Base-by-base conservation (phyloP, 2,888 invertebrate species). In the Thymelicus lineola region DNA sequence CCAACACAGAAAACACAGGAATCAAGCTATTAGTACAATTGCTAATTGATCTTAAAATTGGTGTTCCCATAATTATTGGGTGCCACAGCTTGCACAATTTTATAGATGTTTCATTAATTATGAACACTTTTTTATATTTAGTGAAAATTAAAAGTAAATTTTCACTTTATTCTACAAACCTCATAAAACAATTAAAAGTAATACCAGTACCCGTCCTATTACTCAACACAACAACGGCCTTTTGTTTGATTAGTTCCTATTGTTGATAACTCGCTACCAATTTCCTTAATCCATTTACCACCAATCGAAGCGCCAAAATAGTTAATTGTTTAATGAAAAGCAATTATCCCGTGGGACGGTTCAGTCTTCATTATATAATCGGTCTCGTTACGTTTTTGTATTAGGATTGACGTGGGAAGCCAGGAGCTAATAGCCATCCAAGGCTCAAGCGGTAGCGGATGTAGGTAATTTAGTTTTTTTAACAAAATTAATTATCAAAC, bases 341-440 rank as follows among this genome's bases (percentile, higher is more conserved):
- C 90, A 90, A 90, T 91, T 91, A 90, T 84, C 76, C 77, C 74
- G 85, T 83, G 82, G 86, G 82, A 83, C 77, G 79, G 75, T 79
- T 76, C 75, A 79, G 80, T 74, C 80, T 77, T 80, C 85, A 87
- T 86, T 86, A 84, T 80, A 82, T 86, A 89, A 90, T 87, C 83
- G 76, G 77, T 79, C 86, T 86, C 77, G 86, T 84, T 87, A 82
- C 77, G 79, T 72, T 82, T 86, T 88, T 87, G 83, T 85, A 91
- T 92, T 88, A 83, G 86, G 90, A 93, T 86, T 90, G 93, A 90
- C 88, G 86, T 91, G 91, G 84, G 90, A 91, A 87, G 82, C 75
- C 78, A 77, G 71, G 76, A 76, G 69, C 65, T 71, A 64, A 72
- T 75, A 71, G 77, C 77, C 73, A 35, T 50, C 36, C 70, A 69